These are phyloP conservation scores for Drosophila limbata DNA, from an alignment of 2,888 invertebrate genomes.

Conservation along the genomic window DNA sequence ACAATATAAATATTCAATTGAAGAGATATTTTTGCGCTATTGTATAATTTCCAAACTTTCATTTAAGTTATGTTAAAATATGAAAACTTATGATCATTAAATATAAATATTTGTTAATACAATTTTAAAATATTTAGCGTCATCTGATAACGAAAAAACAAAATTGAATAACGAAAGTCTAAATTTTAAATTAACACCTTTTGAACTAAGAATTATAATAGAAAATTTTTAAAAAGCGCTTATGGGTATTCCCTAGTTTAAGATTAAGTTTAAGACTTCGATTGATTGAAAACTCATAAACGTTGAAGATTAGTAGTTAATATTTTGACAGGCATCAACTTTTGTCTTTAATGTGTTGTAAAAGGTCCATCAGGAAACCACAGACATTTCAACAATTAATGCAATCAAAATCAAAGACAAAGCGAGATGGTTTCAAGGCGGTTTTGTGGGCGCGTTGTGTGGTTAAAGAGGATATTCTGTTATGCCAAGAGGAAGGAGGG, in stretches of 20 bases:
- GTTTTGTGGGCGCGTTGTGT: conserved; percentile 37
- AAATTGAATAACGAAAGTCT: no score
- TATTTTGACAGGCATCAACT: conserved; percentile 9
- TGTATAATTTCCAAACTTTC: neutral
- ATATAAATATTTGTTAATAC: no score
- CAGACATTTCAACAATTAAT: conserved; percentile 60
- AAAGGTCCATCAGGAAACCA: conserved; percentile 19
- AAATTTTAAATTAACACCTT: no score
- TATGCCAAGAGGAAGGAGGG: conserved; percentile 17
- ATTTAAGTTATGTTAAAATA: neutral
- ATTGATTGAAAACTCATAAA: no score
- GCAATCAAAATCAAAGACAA: conserved; percentile 65
- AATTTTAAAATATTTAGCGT: no score
- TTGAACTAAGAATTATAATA: neutral
- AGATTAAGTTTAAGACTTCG: no score
- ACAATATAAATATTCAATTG: neutral
- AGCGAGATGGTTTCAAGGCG: conserved; percentile 44
- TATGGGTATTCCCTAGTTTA: no score
- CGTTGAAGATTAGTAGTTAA: conserved; percentile 12
- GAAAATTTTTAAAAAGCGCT: no score
- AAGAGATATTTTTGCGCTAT: neutral
- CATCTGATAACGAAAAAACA: no score
- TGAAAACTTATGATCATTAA: no score
- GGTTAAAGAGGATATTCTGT: conserved; percentile 7
- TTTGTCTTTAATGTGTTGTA: conserved; percentile 1